Evolutionary conservation across 2,888 invertebrate species (phyloP), one percentile per base, ranked within the genome.

Genomic region (Nymphalis urticae): DNA sequence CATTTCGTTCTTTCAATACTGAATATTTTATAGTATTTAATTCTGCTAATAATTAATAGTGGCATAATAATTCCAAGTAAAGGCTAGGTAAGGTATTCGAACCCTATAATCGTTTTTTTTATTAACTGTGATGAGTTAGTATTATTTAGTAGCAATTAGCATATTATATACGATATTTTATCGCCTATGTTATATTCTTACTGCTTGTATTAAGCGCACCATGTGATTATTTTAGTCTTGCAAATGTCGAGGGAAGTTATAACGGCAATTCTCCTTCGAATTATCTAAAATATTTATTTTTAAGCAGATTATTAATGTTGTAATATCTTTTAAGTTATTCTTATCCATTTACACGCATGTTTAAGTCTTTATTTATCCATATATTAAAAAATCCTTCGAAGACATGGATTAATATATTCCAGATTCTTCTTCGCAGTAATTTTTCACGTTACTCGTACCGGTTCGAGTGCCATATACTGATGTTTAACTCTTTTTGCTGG

Each of bases 41-140:
- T 17, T 64, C 42, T 24, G 56, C 48, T 64, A 67, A 56, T 64
- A 51, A 66, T 58, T 64, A 56, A 66, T 58, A 69, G 48, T 69
- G 60, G 83, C 82, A 85, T 85, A 86, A 83, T 86, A 83, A 83
- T 83, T 83, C 80, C 79, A 82, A 80, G 73, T 84, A 83, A 82
- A 61, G 47, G 63, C 60, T 67, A 60, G 63, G 17, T 64, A 56
- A 71, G 66, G 51, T 59, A 70, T 58, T 60, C 54, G 42, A 66
- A 67, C 63, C 60, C 48, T 64, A 61, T 69, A 63, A 66, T 81
- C 80, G 76, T 83, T 85, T 86, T 85, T 86, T 81, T 68, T 86
- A 81, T 87, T 83, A 85, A 85, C 90, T 90, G 91, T 90, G 91
- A 91, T 91, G 71, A 87, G 79, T 84, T 89, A 72, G 72, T 88